Base-by-base conservation (phyloP, 1,140 invertebrate species). In the Solenopsis fugax region DNA sequence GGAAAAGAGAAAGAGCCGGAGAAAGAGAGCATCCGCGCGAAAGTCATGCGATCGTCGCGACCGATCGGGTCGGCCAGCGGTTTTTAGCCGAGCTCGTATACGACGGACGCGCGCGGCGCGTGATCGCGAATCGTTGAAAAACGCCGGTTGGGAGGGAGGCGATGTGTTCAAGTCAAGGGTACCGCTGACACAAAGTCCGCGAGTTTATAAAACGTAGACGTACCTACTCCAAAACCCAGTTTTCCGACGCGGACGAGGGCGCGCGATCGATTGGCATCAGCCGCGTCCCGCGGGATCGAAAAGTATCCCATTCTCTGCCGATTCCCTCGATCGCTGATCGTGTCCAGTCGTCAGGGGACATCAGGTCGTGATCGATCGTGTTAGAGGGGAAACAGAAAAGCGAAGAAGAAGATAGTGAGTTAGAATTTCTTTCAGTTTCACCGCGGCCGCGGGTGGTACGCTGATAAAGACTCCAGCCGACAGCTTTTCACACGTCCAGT, bases 111-210 rank as follows among this genome's bases (percentile, higher is more conserved):
- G 41, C 41, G 41, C 29, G 50, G 41, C 41, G 41, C 41, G 41
- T 18, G 50, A n/a, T 48, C 69, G 65, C 21, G 72, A 80, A 77
- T 81, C 13, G 69, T 65, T 87, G 78, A 76, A 88, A 87, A 90
- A 87, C 80, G 56, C 45, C 56, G 41, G 2, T 77, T 88, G 88
- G 88, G 91, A 91, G 85, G 89, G 84, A 86, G 78, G 18, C 29
- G 45, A n/a, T 73, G 73, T 87, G 73, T 87, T 85, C 29, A 85
- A 77, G 87, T 91, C 89, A 90, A 91, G 89, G 89, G 85, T 91
- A 69, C 21, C 34, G 3, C 75, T 34, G 89, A 89, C 87, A 90
- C 86, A 87, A 84, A 90, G 87, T 72, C 81, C 62, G 67, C 13
- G 62, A 54, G 58, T 87, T 90, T 87, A 91, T 73, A 90, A 91